Conservation (phyloP, 1,140 invertebrate species). For the Saccostrea cuccullata region DNA sequence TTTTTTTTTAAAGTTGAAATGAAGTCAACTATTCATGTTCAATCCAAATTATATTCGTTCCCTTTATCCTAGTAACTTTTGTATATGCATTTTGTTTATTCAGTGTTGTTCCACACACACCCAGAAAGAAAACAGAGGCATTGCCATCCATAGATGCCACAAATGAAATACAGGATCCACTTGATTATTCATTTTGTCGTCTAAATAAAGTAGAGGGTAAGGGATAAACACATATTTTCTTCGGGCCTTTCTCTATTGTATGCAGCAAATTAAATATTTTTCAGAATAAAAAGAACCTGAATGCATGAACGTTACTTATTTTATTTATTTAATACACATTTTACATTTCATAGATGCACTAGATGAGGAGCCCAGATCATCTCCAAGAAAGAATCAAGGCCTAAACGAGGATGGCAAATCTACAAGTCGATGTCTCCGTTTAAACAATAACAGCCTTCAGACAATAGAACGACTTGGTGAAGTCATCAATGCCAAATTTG, state of each 20-base stretch:
- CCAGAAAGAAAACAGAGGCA: slow-evolving; percentile 50
- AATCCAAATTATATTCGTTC: too few species aligned
- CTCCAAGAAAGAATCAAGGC: slow-evolving; percentile 45
- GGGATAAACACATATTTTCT: background rate
- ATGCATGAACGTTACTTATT: too few species aligned
- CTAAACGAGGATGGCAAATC: slow-evolving; percentile 59
- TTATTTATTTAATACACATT: background rate
- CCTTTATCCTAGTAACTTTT: too few species aligned
- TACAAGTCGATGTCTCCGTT: slow-evolving; percentile 57
- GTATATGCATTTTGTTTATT: slow-evolving; percentile 35
- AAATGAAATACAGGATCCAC: slow-evolving; percentile 60
- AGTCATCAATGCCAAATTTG: slow-evolving; percentile 58
- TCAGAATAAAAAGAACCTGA: too few species aligned
- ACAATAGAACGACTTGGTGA: slow-evolving; percentile 60
- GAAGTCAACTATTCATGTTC: too few species aligned
- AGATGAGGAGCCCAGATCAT: slow-evolving; percentile 61
- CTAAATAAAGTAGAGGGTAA: slow-evolving; percentile 61
- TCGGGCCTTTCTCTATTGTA: too few species aligned
- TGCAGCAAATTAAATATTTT: too few species aligned
- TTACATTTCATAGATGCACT: slow-evolving; percentile 57
- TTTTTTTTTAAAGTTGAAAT: too few species aligned
- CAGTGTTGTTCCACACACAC: slow-evolving; percentile 60
- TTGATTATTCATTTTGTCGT: slow-evolving; percentile 68
- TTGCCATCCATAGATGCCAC: slow-evolving; percentile 52
- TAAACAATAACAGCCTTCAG: slow-evolving; percentile 71